Percentiles rank a stretch among this genome's conserved stretches.
These are phyloP conservation scores for Virgularia gustaviana DNA, from an alignment of 92 coral and sea anemone genomes.

Conservation along the genomic window DNA sequence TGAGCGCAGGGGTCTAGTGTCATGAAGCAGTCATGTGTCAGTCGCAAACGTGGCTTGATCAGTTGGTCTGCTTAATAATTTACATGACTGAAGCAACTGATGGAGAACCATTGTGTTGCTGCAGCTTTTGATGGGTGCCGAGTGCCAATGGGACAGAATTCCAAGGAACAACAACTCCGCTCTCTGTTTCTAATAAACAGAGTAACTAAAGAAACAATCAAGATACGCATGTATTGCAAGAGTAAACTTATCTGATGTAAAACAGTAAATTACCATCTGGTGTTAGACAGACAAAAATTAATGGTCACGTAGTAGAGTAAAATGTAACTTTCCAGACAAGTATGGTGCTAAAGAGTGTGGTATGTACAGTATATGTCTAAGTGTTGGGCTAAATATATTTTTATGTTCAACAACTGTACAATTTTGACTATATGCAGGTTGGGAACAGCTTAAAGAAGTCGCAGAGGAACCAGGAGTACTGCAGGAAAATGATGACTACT, in stretches of 20 bases:
- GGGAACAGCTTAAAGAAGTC: constrained; percentile 22
- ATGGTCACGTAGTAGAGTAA: no score
- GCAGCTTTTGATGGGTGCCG: no score
- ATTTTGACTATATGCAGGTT: constrained; percentile 10
- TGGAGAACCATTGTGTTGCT: no score
- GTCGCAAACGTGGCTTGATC: neutral
- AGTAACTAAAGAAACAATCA: no score
- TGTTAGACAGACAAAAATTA: neutral
- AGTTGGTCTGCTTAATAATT: no score
- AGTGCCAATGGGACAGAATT: no score
- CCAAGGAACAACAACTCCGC: no score
- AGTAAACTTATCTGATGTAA: neutral
- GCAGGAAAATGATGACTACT: constrained; percentile 21
- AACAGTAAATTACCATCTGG: neutral
- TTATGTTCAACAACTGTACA: neutral
- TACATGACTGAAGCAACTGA: no score
- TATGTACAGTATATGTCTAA: neutral
- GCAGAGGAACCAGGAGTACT: constrained; percentile 18
- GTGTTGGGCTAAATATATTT: neutral
- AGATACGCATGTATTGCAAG: no score
- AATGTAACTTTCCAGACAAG: neutral
- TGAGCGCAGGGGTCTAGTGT: no score
- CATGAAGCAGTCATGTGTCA: no score
- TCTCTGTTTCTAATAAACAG: no score
- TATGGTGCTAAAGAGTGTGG: neutral